Conservation (phyloP, 1,140 invertebrate genomes). For the Acyrthosiphon pisum region DNA sequence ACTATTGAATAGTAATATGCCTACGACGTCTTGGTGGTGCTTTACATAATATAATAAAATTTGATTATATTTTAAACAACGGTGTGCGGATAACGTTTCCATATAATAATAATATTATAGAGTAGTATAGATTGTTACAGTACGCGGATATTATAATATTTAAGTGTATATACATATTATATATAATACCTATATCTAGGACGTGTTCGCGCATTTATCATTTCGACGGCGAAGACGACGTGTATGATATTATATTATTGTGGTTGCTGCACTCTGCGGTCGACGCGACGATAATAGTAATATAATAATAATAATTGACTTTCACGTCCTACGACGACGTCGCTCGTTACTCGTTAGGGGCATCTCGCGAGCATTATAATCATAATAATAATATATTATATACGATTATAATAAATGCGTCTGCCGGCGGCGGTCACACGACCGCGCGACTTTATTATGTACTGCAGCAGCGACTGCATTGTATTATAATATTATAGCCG, state of each 20-base stretch:
- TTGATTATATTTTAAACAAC: too few relatives aligned
- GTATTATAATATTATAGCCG: neutral
- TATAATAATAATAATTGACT: slow-evolving; percentile 13
- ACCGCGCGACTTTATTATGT: neutral
- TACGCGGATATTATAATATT: neutral
- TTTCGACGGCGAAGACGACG: neutral
- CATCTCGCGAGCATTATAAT: neutral
- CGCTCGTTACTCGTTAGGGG: neutral
- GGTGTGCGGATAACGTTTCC: too few relatives aligned
- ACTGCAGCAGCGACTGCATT: neutral
- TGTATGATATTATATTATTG: neutral
- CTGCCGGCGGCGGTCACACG: neutral
- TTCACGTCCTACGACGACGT: neutral
- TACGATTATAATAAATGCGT: neutral
- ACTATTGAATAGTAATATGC: too few relatives aligned
- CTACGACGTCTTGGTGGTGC: too few relatives aligned
- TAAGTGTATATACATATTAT: too few relatives aligned
- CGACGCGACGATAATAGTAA: neutral
- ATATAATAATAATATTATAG: neutral
- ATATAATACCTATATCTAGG: too few relatives aligned
- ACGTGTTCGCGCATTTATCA: neutral
- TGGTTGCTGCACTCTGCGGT: slow-evolving; percentile 2
- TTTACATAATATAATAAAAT: too few relatives aligned
- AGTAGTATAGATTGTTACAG: neutral
- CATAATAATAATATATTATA: slow-evolving; percentile 11